phyloP scores from a whole-genome alignment of 2,797 vertebrate species.

The Poecilia wingei region DNA sequence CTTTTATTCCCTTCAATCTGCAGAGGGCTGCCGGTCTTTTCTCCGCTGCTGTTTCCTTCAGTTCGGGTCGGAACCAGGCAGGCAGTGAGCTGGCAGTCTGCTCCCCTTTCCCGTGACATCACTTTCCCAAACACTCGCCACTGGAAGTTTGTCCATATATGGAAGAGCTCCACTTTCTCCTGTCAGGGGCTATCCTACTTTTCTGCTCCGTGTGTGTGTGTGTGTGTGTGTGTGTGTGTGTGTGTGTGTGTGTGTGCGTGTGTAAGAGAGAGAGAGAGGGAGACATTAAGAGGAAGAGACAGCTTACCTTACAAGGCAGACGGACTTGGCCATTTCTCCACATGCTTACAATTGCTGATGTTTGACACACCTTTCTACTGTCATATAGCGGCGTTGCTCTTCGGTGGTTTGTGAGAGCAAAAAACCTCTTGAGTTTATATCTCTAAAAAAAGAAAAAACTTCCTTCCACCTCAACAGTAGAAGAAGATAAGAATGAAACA shows the following conservation, averaged over 20 bases:
- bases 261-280: background rate
- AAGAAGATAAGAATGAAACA: background rate
- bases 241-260: slow-evolving; percentile 4
- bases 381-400: background rate
- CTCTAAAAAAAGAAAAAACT: background rate
- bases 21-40: background rate
- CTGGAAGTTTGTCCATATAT: slow-evolving; percentile 82
- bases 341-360: slow-evolving; percentile 51
- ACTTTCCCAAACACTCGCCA: slow-evolving; percentile 76
- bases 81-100: slow-evolving; percentile 67
- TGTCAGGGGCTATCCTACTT: slow-evolving; percentile 59
- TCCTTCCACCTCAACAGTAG: background rate
- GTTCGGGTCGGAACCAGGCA: slow-evolving; percentile 28
- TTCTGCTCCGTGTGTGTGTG: slow-evolving; percentile 33
- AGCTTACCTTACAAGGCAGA: slow-evolving; percentile 81
- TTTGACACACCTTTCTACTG: slow-evolving; percentile 46
- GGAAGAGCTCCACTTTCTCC: slow-evolving; percentile 77
- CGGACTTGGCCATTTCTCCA: slow-evolving; percentile 52
- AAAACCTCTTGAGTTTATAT: background rate
- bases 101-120: slow-evolving; percentile 65
- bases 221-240: slow-evolving; percentile 2
- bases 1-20: slow-evolving; percentile 18
- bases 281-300: slow-evolving; percentile 16
- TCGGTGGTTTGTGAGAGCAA: slow-evolving; percentile 3
- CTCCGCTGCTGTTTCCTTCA: slow-evolving; percentile 43